Base-by-base conservation (phyloP, 2,888 invertebrate species). In the Cordilura impudica region DNA sequence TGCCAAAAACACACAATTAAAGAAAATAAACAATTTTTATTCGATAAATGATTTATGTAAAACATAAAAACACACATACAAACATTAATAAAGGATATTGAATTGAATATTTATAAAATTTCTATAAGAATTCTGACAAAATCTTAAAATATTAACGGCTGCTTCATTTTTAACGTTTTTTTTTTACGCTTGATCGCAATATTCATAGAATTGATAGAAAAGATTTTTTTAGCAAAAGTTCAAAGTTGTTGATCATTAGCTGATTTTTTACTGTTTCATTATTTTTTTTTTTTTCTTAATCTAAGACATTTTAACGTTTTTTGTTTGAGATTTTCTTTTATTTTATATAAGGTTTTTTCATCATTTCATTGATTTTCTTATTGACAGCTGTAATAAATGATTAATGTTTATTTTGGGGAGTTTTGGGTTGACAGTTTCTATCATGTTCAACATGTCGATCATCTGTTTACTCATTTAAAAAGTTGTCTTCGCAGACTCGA, bases 311-410 rank as follows among this genome's bases (percentile, higher is more conserved):
- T 58, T 16, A n/a, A 47, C 53, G 47, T 26, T 16, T 61, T 72
- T 47, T 58, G 14, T n/a, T 4, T 43, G 56, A 45, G 45, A 45
- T 2, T 54, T 43, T 49, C 7, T 49, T 12, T 47, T 49, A 23
- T 45, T 60, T 39, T 12, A 10, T 43, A 12, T 12, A 31, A 63
- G 18, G 14, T 49, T 14, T 63, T 12, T 63, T 12, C n/a, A 3
- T 63, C 5, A 16, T 18, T 19, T 35, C 49, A 31, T 63, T 21
- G 47, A 63, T 18, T 56, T 47, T 66, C 19, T 21, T 66, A 74
- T 74, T 78, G 78, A 74, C 78, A 78, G 74, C 74, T 74, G 78
- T 54, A 60, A 54, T 66, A 60, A 70, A 71, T 78, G 78, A 78
- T 78, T 73, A 78, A 78, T 74, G 74, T 71, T 74, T 60, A 14